A percentile compares a stretch with the other conserved stretches of the same genome.
Evolutionary conservation across 2,797 vertebrate genomes (phyloP).

Genomic region (Neosalanx taihuensis): DNA sequence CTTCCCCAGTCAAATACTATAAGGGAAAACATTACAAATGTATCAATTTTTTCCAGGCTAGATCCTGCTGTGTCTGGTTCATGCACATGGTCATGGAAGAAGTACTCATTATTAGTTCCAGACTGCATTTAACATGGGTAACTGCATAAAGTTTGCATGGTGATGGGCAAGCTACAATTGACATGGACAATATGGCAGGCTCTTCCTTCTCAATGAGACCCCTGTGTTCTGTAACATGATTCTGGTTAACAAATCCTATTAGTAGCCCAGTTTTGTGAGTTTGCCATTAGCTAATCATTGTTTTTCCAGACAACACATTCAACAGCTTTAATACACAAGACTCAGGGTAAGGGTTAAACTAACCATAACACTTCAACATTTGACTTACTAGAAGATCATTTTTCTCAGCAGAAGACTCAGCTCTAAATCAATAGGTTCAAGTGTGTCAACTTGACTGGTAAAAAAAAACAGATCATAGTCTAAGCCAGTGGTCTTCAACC

Average conservation of each 20-base stretch:
- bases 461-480: neutral
- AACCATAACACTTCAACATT: neutral
- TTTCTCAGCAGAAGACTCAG: too few relatives aligned
- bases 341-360: too few relatives aligned
- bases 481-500: too few relatives aligned
- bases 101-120: neutral
- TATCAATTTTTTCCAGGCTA: conserved; percentile 3
- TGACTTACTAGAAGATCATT: too few relatives aligned
- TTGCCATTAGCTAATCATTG: conserved; percentile 43
- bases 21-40: neutral
- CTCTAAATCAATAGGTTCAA: too few relatives aligned
- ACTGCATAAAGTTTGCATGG: conserved; percentile 23
- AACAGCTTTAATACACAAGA: neutral
- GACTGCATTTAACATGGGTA: conserved; percentile 5
- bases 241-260: conserved; percentile 51
- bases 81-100: neutral
- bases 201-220: conserved; percentile 10
- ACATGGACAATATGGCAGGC: conserved; percentile 3
- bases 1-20: too few relatives aligned
- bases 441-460: neutral
- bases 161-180: conserved; percentile 13
- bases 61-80: neutral
- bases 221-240: conserved; percentile 23
- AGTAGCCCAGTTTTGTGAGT: conserved; percentile 31
- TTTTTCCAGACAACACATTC: neutral